A percentile compares a stretch with the other conserved stretches of the same genome.
Evolutionary conservation across 2,797 vertebrate species (phyloP).

Genomic region (Geotrypetes seraphini): DNA sequence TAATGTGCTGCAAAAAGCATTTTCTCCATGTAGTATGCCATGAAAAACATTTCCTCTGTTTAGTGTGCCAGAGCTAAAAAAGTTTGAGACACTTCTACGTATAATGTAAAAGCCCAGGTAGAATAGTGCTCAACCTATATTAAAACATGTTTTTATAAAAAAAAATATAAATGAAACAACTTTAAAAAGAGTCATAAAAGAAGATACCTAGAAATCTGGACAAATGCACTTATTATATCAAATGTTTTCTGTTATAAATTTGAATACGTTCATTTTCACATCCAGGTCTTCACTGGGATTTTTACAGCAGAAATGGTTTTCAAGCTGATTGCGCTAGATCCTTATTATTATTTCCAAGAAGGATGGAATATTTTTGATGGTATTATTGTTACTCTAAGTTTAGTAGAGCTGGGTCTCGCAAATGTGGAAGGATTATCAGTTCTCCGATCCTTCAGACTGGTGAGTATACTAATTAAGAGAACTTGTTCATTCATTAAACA

Average conservation of each 20-base stretch:
- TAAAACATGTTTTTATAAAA: no score
- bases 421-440: conserved; percentile 78
- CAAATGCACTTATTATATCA: not conserved
- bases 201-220: not conserved
- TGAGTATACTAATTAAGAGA: no score
- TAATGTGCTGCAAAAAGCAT: no score
- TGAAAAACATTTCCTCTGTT: no score
- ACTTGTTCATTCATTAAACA: no score
- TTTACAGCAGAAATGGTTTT: conserved; percentile 96
- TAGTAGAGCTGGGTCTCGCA: conserved; percentile 77
- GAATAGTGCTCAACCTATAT: no score
- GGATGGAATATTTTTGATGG: conserved; percentile 96
- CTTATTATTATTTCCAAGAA: conserved; percentile 90
- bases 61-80: no score
- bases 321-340: conserved; percentile 90
- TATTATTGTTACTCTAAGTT: conserved; percentile 85
- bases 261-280: conserved; percentile 6
- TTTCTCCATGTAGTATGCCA: no score
- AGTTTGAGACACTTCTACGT: no score
- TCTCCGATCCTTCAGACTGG: conserved; percentile 90
- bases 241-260: not conserved
- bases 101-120: no score
- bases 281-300: conserved; percentile 88
- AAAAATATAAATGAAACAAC: no score
- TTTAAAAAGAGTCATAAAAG: no score